Percentiles rank a stretch among this genome's conserved stretches.
Conservation (phyloP, 1,140 invertebrate species). For the Rhagoletis pomonella region DNA sequence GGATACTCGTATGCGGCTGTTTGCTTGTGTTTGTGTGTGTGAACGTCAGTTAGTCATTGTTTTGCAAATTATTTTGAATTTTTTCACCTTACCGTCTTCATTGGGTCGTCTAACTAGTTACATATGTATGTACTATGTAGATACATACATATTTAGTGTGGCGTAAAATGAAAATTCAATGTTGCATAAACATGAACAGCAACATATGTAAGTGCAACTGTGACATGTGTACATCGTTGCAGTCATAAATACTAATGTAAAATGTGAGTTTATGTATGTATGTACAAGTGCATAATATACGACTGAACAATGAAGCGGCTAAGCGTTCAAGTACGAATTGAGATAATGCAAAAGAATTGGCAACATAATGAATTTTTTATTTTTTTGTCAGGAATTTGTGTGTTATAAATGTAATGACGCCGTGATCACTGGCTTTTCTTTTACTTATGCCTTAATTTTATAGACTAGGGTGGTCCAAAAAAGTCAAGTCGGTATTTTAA, state of each 20-base stretch:
- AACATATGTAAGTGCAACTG: constrained; percentile 48
- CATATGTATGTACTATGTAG: too few relatives aligned
- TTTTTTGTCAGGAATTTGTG: too few relatives aligned
- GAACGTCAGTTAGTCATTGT: neutral
- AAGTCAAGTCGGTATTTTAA: too few relatives aligned
- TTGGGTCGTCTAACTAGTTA: neutral
- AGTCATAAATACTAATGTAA: too few relatives aligned
- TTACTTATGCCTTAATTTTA: too few relatives aligned
- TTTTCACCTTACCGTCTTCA: neutral
- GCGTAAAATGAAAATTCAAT: constrained; percentile 25
- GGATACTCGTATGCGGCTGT: neutral
- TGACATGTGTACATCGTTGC: neutral
- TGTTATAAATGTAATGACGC: too few relatives aligned
- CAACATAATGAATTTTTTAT: neutral
- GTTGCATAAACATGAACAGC: constrained; percentile 36
- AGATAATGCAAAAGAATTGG: neutral
- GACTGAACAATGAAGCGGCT: neutral
- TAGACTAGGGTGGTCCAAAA: too few relatives aligned
- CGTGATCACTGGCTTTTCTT: too few relatives aligned
- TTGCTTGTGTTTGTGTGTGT: neutral
- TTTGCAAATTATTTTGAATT: neutral
- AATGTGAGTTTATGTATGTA: neutral
- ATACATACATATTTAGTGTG: neutral
- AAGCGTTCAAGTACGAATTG: neutral
- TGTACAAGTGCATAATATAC: neutral